Base-by-base conservation (phyloP, 2,888 invertebrate genomes). In the Kryphioiulus occultus region DNA sequence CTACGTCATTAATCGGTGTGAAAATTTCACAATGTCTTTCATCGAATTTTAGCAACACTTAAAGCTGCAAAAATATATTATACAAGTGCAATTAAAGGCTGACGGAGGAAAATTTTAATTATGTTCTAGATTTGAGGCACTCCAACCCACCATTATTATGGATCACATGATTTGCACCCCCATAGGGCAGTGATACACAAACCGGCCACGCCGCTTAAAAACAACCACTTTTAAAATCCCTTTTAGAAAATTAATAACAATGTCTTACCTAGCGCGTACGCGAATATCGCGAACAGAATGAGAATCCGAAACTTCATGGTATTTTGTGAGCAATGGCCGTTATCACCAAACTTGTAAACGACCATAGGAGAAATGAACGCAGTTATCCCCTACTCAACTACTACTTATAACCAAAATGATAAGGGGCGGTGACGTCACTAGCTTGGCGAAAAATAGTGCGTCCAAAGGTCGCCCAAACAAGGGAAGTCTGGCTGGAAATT, bases 201-300 rank as follows among this genome's bases (percentile, higher is more conserved):
- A 22, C 22, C 22, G 22, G 59, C 59, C 59, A 68, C 59, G 59
- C 59, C 59, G 22, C 59, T 19, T 5, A 22, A 26, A 53, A 68
- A 26, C 22, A 22, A 7, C 44, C 12, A 39, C 44, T 22, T 68
- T 7, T 19, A 68, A 68, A 22, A 5, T 22, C 5, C 9, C n/a
- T 22, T 26, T 68, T 7, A 32, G 35, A 84, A 32, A 32, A 7
- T 35, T 32, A 84, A 39, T 30, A n/a, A 84, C 19, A 9, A 10
- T 84, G 19, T 39, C 84, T 84, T 84, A 84, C 84, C 84, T n/a
- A 84, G 22, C 84, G 84, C 39, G 84, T 22, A 84, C 35, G 84
- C 84, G 84, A 84, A 84, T 39, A 84, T 9, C 84, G 84, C 84
- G 35, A 39, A 35, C 7, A 84, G 10, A 84, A 84, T 32, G 19